Base-by-base conservation (phyloP, 2,888 invertebrate species). In the Chymomyza fuscimana region DNA sequence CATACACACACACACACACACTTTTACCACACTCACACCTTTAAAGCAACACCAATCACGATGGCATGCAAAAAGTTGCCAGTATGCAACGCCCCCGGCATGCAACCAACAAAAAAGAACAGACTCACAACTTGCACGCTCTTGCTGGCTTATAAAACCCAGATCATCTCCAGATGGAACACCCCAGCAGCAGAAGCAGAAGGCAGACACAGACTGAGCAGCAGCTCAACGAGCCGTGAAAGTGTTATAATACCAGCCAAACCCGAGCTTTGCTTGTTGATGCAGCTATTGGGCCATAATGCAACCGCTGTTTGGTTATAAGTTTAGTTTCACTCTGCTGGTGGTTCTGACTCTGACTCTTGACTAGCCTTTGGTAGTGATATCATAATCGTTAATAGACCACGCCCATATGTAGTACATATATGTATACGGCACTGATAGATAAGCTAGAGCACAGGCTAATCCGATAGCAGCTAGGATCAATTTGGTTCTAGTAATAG, bases 191-290 rank as follows among this genome's bases (percentile, higher is more conserved):
- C 74, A 73, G 71, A 68, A 67, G 67, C 78, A 73, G 65, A 63
- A 66, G 69, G 63, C 65, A 65, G 68, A 72, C 65, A 76, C 61
- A 68, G 69, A 67, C 77, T 72, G 58, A 56, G 36, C 50, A 46
- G 36, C 63, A 64, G 77, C 84, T 86, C 90, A 91, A 91, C 91
- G 91, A 91, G 87, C 91, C 91, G 90, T 91, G 91, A 91, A 91
- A 91, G 91, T 91, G 91, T 91, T 91, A 91, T 90, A 91, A 90
- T 91, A 90, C 88, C 87, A 82, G 40, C 12, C 40, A 46, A 46
- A 12, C 12, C 40, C 40, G 82, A 81, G 72, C 77, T 69, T 71
- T 72, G 61, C 60, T 63, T 5, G 0, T 63, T 46, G 72, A 60
- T 63, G 70, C 69, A 77, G 69, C 65, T 25, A 15, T 65, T 64